phyloP scores from a whole-genome alignment of 2,888 invertebrate genomes.

The Subacronicta megacephala region DNA sequence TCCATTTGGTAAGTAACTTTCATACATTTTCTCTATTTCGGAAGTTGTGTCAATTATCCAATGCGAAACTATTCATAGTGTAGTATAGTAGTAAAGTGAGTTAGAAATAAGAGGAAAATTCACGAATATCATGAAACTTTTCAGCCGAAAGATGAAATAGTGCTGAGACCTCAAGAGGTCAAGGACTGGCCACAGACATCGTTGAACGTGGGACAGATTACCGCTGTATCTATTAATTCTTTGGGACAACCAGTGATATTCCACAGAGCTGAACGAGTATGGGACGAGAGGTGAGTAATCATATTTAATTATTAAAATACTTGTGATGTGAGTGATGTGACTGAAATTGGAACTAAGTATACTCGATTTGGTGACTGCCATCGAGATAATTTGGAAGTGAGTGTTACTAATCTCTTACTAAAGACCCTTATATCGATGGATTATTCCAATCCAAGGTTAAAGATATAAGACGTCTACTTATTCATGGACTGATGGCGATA shows the following conservation, averaged over 20 bases:
- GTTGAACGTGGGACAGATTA: constrained; percentile 94
- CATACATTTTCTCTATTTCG: neutral
- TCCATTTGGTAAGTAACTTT: constrained; percentile 77
- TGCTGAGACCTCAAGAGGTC: constrained; percentile 91
- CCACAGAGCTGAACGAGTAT: constrained; percentile 94
- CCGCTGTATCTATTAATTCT: constrained; percentile 95
- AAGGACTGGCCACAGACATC: constrained; percentile 91
- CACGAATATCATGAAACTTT: constrained; percentile 9
- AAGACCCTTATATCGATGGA: too few relatives aligned
- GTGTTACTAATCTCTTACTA: too few relatives aligned
- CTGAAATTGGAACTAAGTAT: too few relatives aligned
- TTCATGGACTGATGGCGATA: too few relatives aligned
- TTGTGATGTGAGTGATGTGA: too few relatives aligned
- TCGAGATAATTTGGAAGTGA: too few relatives aligned
- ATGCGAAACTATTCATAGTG: neutral
- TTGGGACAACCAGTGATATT: constrained; percentile 95
- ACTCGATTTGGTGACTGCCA: too few relatives aligned
- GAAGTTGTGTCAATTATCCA: neutral
- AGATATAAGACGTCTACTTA: too few relatives aligned
- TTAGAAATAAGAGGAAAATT: neutral
- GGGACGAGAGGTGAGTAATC: constrained; percentile 91
- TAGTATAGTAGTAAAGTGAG: neutral
- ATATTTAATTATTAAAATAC: neutral
- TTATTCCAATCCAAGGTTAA: too few relatives aligned
- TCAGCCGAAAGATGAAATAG: constrained; percentile 85